Conservation (phyloP, 2,113 vertebrate genomes). For the Calypte anna region DNA sequence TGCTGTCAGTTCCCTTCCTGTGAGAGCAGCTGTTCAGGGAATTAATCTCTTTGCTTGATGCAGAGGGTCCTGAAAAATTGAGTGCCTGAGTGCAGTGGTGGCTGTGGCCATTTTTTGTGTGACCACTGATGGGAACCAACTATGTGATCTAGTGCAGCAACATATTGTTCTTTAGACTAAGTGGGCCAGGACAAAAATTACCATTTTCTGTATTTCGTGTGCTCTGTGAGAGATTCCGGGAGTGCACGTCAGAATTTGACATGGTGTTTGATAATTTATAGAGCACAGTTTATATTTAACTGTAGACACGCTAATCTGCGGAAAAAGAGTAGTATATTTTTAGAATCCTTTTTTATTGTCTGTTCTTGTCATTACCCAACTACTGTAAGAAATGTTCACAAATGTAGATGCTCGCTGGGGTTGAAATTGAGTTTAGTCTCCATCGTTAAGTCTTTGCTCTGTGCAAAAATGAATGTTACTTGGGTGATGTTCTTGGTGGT, state of each 20-base stretch:
- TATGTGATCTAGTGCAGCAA: not conserved
- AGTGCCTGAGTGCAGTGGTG: rapidly evolving
- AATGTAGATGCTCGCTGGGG: not conserved
- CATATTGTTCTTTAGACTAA: slow-evolving; percentile 45
- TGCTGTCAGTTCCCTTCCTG: slow-evolving; percentile 45
- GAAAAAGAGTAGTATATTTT: slow-evolving; percentile 63
- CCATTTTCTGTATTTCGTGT: slow-evolving; percentile 1
- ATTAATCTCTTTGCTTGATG: slow-evolving; percentile 25
- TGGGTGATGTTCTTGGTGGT: not conserved
- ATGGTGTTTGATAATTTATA: slow-evolving; percentile 67
- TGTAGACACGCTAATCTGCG: slow-evolving; percentile 60
- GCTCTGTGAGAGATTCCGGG: not conserved
- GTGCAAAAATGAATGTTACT: not conserved
- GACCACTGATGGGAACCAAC: not conserved
- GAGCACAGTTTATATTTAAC: slow-evolving; percentile 71
- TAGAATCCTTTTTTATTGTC: slow-evolving; percentile 55
- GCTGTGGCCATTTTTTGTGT: slow-evolving; percentile 20
- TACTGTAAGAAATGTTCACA: not conserved
- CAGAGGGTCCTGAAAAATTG: slow-evolving; percentile 38
- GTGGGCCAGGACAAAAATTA: slow-evolving; percentile 55
- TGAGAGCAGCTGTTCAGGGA: slow-evolving; percentile 56
- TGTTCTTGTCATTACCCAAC: slow-evolving; percentile 28
- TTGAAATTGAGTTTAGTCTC: slow-evolving; percentile 25
- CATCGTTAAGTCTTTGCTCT: not conserved
- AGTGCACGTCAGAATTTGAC: slow-evolving; percentile 67